These are phyloP conservation scores for Asteroscopus sphinx DNA, from an alignment of 2,888 invertebrate species.

Conservation along the genomic window DNA sequence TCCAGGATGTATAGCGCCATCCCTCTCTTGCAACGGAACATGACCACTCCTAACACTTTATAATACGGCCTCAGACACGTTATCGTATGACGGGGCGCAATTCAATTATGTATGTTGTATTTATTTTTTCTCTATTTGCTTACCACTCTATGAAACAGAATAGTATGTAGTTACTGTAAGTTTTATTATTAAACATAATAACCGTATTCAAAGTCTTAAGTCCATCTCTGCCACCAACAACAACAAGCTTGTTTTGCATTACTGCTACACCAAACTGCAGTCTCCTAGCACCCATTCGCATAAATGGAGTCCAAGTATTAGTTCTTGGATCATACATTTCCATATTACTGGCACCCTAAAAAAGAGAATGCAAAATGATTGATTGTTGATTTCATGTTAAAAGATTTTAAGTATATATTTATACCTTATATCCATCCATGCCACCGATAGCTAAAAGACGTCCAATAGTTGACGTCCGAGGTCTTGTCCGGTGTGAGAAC, in stretches of 20 bases:
- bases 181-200: conserved; percentile 20
- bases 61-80: no score
- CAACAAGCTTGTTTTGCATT: conserved; percentile 94
- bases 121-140: no score
- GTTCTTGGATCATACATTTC: conserved; percentile 96
- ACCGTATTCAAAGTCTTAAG: conserved; percentile 97
- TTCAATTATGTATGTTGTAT: no score
- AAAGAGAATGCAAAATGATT: no score
- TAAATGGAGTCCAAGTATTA: conserved; percentile 94
- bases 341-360: conserved; percentile 95
- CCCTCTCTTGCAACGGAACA: no score
- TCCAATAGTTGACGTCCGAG: conserved; percentile 97
- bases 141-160: no score
- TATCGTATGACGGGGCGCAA: no score
- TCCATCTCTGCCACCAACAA: conserved; percentile 97
- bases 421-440: conserved; percentile 96
- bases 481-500: conserved; percentile 94
- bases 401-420: not conserved
- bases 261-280: conserved; percentile 98
- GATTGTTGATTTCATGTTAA: not conserved
- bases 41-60: no score
- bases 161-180: no score
- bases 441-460: conserved; percentile 96
- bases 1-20: no score
- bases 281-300: conserved; percentile 94